These are phyloP conservation scores for Syrmaticus mikado DNA, from an alignment of 2,113 vertebrate species.

Conservation along the genomic window DNA sequence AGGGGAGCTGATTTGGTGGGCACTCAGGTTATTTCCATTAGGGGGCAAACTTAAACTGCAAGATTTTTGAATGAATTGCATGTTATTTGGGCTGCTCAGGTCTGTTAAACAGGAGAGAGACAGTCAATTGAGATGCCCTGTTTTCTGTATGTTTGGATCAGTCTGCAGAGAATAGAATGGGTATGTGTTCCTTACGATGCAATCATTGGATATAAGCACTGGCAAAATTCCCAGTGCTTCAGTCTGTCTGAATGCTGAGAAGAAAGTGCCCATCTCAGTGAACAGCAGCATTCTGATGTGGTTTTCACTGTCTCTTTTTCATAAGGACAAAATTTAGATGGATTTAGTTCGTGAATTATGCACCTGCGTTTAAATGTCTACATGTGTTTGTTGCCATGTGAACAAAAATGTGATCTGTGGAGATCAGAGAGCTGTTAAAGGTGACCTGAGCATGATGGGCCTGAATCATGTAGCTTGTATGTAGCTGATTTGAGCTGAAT, in stretches of 20 bases:
- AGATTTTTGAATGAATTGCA: background rate
- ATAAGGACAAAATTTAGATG: background rate
- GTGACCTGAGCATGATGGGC: background rate
- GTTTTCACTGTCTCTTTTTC: background rate
- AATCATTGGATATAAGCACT: background rate
- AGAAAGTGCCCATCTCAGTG: background rate
- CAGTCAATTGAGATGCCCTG: background rate
- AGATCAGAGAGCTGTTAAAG: background rate
- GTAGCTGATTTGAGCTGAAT: background rate
- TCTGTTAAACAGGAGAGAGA: background rate
- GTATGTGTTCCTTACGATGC: rapidly evolving
- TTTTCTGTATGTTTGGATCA: background rate
- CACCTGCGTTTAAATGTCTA: background rate
- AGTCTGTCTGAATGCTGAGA: background rate
- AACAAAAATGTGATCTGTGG: background rate
- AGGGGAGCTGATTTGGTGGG: background rate
- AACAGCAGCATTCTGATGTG: background rate
- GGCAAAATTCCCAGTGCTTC: background rate
- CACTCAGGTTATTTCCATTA: background rate
- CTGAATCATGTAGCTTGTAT: background rate
- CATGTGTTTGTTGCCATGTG: background rate
- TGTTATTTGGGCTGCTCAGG: background rate
- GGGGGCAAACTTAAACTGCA: background rate
- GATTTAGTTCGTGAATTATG: background rate
- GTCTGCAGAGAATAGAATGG: background rate